These are phyloP conservation scores for Odocoileus hemionus DNA, from an alignment of 2,113 vertebrate species.

Conservation along the genomic window DNA sequence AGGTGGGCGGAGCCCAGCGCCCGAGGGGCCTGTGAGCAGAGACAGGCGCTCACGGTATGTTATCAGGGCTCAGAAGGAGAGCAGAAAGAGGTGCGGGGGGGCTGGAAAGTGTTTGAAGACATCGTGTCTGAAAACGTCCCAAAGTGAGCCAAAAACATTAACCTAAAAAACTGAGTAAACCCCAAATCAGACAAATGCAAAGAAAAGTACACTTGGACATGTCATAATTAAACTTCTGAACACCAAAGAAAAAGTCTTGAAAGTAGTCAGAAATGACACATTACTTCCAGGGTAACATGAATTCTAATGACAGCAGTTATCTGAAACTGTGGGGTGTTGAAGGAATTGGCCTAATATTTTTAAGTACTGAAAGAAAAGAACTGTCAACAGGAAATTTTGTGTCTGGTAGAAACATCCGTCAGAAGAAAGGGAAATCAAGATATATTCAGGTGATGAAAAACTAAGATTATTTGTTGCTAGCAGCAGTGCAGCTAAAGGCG, in stretches of 20 bases:
- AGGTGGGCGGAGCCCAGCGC: rapidly evolving
- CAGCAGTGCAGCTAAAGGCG: background rate
- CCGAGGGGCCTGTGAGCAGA: background rate
- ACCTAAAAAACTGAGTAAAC: background rate
- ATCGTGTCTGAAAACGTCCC: background rate
- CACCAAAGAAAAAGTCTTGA: too few relatives aligned
- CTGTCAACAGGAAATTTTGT: background rate
- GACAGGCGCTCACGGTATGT: background rate
- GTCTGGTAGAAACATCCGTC: background rate
- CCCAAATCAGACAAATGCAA: background rate
- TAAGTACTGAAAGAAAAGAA: background rate
- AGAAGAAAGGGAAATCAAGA: background rate
- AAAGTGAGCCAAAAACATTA: background rate
- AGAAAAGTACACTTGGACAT: background rate
- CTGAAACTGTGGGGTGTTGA: background rate
- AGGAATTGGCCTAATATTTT: background rate
- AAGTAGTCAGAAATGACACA: background rate
- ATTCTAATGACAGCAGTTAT: background rate
- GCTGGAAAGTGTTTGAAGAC: background rate
- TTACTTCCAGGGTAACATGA: background rate
- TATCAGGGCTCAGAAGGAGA: background rate
- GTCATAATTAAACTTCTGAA: background rate
- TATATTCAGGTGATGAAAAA: background rate
- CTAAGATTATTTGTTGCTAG: background rate
- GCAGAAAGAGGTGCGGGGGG: background rate